These are phyloP conservation scores for Apistogramma diplotaenia DNA, from an alignment of 2,113 vertebrate species.

Conservation along the genomic window DNA sequence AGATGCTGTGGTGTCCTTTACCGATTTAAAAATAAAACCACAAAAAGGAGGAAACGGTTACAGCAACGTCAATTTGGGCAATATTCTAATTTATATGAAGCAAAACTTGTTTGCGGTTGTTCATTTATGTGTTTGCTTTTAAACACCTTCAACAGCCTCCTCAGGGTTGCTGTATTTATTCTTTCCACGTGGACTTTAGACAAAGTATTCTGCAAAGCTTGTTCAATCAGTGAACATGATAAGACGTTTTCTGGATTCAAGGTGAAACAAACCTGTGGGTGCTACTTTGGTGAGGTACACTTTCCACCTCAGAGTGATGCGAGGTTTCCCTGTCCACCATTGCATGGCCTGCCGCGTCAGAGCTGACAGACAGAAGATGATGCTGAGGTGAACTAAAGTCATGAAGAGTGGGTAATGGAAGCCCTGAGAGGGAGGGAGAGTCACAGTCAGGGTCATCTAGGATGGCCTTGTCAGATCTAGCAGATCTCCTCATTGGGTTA, in stretches of 20 bases:
- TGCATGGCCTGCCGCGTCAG: constrained; percentile 74
- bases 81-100: no score
- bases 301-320: constrained; percentile 82
- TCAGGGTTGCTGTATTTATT: neutral
- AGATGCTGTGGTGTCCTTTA: no score
- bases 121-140: neutral
- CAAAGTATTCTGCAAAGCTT: neutral
- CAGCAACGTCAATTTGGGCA: neutral
- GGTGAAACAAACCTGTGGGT: constrained; percentile 81
- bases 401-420: constrained; percentile 94
- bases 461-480: neutral
- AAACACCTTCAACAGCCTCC: neutral
- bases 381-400: constrained; percentile 86
- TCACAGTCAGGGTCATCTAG: neutral
- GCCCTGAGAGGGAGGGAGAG: constrained; percentile 64
- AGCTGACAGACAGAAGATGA: constrained; percentile 85
- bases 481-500: neutral
- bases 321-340: constrained; percentile 79
- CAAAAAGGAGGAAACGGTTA: no score
- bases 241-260: neutral
- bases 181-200: constrained; percentile 15
- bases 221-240: neutral
- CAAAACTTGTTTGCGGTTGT: no score
- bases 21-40: no score
- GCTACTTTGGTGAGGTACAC: constrained; percentile 85